Evolutionary conservation across 92 coral and sea anemone genomes (phyloP), one percentile per base, ranked within the genome.

Genomic region (Zoanthus sociatus): DNA sequence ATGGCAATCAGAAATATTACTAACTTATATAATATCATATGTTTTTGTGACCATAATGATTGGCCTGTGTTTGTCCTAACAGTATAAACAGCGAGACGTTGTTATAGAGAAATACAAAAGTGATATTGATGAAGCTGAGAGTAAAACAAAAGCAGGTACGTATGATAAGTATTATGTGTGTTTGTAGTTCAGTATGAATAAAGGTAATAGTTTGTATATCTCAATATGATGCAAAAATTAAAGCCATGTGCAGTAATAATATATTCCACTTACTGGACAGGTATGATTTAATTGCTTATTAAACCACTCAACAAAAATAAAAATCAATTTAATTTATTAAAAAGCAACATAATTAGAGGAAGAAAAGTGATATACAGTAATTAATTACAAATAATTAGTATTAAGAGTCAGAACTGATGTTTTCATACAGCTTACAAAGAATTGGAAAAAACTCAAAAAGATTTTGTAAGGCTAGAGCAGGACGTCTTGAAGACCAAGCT

Each of bases 71-170:
- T 83, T 78, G 20, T 61, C 11, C 12, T 60, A 70, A 63, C 93
- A 97, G 99, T 97, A 95, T 66, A 93, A 93, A 76, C 94, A 95
- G 78, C 92, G 96, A 71, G 99, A 97, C 73, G 84, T 89, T 81
- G 89, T 94, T 16, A 87, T 95, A 60, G 92, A 91, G 82, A 96
- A 95, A 84, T 97, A 94, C 94, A 97, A 93, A 68, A 74, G 88
- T 4, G 98, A 95, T 42, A 88, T 93, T 20, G 99, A 97, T 26
- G 98, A 93, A 46, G 98, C 98, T 18, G 93, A 91, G 44, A 94
- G 89, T 53, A 77, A 78, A 44, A 47, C 95, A 15, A 96, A 89
- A 88, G 92, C 91, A 85, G 88, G 98, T 94, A 26, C 26, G 26
- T 26, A 90, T 47, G 17, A 10, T 31, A 4, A 2, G 42, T 58